These are phyloP conservation scores for Paramacrobiotus metropolitanus DNA, from an alignment of 1,140 invertebrate genomes.

Conservation along the genomic window DNA sequence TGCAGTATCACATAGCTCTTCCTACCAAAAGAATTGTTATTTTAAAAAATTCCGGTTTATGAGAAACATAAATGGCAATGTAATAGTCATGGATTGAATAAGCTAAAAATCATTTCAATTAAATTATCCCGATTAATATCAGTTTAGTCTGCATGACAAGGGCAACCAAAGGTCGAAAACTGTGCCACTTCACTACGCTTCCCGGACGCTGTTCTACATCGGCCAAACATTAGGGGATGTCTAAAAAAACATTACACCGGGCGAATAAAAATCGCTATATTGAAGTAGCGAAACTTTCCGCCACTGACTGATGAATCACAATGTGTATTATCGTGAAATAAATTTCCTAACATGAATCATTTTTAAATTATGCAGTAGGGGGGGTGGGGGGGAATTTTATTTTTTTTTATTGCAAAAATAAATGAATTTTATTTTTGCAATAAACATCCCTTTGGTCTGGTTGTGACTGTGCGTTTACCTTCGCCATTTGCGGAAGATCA, in stretches of 20 bases:
- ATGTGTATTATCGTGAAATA: not conserved
- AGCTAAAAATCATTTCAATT: not conserved
- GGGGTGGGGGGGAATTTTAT: not conserved
- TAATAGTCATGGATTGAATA: not conserved
- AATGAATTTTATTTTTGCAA: too few species aligned
- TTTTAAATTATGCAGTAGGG: not conserved
- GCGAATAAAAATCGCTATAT: too few species aligned
- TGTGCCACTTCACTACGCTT: too few species aligned
- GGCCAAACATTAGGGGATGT: too few species aligned
- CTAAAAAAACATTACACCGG: too few species aligned
- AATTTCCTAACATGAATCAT: not conserved
- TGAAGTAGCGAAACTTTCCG: not conserved
- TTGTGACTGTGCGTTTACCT: too few species aligned
- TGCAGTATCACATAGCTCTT: not conserved
- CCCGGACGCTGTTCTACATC: too few species aligned
- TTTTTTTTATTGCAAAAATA: too few species aligned
- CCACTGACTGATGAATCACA: not conserved
- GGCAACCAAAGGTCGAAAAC: not conserved
- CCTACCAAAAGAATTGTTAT: not conserved
- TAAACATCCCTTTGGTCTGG: too few species aligned
- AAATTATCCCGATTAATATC: too few species aligned
- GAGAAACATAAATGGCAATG: not conserved
- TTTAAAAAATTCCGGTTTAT: too few species aligned
- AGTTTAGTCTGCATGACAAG: too few species aligned
- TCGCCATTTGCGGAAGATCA: constrained; percentile 6